Percentiles rank a stretch among this genome's conserved stretches.
These are phyloP conservation scores for Neuroscelio doddi DNA, from an alignment of 2,888 invertebrate genomes.

Conservation along the genomic window DNA sequence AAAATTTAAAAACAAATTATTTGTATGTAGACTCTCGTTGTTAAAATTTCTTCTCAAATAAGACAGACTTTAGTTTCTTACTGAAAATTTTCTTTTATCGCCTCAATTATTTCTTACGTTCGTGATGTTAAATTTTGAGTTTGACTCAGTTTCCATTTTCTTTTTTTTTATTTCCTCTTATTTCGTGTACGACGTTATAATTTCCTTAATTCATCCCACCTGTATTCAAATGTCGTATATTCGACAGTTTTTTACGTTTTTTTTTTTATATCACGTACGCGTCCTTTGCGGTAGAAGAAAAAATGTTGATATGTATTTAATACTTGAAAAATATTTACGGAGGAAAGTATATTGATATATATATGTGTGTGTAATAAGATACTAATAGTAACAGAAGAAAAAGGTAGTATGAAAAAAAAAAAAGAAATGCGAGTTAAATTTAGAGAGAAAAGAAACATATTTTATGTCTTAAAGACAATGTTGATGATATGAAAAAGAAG, in stretches of 20 bases:
- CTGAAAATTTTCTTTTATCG: slow-evolving; percentile 28
- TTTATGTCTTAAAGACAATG: slow-evolving; percentile 1
- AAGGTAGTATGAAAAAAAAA: background rate
- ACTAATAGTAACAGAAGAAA: no score
- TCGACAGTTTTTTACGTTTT: background rate
- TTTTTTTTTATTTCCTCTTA: slow-evolving; percentile 1
- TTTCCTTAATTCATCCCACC: slow-evolving; percentile 10
- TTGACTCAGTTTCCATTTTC: slow-evolving; percentile 11
- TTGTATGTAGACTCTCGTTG: slow-evolving; percentile 52
- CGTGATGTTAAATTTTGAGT: slow-evolving; percentile 22
- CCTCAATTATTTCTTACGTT: slow-evolving; percentile 32
- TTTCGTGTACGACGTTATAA: slow-evolving; percentile 11
- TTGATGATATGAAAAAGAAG: background rate
- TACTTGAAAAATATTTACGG: no score
- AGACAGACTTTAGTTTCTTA: slow-evolving; percentile 26
- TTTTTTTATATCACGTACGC: background rate
- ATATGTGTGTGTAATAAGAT: background rate
- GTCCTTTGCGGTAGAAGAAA: background rate
- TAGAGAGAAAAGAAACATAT: background rate
- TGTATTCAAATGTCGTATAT: background rate
- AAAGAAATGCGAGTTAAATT: background rate
- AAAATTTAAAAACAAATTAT: background rate
- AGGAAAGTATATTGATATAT: background rate
- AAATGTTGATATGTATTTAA: background rate
- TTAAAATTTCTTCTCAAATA: slow-evolving; percentile 54